A percentile compares a stretch with the other conserved stretches of the same genome.
phyloP scores from a whole-genome alignment of 2,797 vertebrate species.

The Tiaroga cobitis region DNA sequence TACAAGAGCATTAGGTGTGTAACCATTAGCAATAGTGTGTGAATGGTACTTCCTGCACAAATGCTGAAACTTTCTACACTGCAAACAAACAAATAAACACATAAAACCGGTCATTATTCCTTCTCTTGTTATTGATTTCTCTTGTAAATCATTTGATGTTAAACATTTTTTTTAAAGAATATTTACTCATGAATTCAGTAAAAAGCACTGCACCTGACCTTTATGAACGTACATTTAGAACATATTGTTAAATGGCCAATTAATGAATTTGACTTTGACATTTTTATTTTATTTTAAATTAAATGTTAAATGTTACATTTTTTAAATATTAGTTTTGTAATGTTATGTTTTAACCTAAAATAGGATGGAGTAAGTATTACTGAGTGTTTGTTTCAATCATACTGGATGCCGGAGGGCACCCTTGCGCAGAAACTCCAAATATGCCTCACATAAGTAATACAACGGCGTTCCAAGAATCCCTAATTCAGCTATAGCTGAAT shows the following conservation, averaged over 20 bases:
- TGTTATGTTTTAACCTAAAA: too few species aligned
- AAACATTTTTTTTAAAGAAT: neutral
- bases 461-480: too few species aligned
- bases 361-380: too few species aligned
- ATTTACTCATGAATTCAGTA: neutral
- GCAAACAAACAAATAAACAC: neutral
- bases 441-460: too few species aligned
- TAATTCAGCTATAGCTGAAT: too few species aligned
- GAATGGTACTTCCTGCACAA: neutral
- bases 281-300: neutral
- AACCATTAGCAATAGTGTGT: neutral
- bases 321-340: neutral
- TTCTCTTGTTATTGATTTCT: too few species aligned
- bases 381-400: too few species aligned
- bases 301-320: neutral
- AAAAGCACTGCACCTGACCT: neutral
- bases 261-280: too few species aligned
- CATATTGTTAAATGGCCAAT: neutral
- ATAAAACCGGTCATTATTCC: neutral
- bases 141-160: neutral
- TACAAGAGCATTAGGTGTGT: constrained; percentile 2
- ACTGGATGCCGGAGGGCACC: too few species aligned
- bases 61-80: neutral
- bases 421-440: too few species aligned
- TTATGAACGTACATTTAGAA: neutral